phyloP scores from a whole-genome alignment of 2,888 invertebrate species.

The Zaprionus lineosus region DNA sequence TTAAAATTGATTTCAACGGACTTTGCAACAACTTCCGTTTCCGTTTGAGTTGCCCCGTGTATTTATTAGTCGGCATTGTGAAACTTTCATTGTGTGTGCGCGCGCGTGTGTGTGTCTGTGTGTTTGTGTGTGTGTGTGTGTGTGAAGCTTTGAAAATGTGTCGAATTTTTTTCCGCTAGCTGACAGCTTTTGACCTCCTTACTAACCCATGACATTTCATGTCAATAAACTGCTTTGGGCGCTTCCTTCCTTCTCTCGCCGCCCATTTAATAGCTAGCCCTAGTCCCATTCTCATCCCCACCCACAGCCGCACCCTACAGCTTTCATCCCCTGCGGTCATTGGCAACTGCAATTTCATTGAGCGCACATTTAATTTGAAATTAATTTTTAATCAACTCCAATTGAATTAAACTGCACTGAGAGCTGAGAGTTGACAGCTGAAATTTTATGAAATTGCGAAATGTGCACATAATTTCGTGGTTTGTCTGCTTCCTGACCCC shows the following conservation, averaged over 20 bases:
- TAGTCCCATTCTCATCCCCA: background rate
- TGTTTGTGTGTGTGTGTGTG: conserved; percentile 9
- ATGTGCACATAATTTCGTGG: background rate
- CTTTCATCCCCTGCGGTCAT: background rate
- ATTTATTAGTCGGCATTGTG: conserved; percentile 54
- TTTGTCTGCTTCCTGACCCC: background rate
- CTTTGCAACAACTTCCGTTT: conserved; percentile 75
- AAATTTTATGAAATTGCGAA: conserved; percentile 11
- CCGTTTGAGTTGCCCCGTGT: conserved; percentile 55
- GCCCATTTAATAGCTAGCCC: background rate
- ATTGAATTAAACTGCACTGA: conserved; percentile 64
- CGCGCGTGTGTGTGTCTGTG: background rate
- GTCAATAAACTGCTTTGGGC: conserved; percentile 35
- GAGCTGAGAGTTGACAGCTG: conserved; percentile 5
- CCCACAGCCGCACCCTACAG: background rate
- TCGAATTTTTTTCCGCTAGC: conserved; percentile 33
- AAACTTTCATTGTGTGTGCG: conserved; percentile 18
- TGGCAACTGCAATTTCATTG: conserved; percentile 56
- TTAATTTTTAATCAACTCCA: conserved; percentile 70
- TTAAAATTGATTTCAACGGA: conserved; percentile 75
- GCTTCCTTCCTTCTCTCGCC: background rate
- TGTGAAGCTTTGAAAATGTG: conserved; percentile 22
- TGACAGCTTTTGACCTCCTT: conserved; percentile 43
- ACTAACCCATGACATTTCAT: conserved; percentile 37
- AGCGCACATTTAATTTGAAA: conserved; percentile 70